Base-by-base conservation (phyloP, 2,888 invertebrate genomes). In the Carcina quercana region DNA sequence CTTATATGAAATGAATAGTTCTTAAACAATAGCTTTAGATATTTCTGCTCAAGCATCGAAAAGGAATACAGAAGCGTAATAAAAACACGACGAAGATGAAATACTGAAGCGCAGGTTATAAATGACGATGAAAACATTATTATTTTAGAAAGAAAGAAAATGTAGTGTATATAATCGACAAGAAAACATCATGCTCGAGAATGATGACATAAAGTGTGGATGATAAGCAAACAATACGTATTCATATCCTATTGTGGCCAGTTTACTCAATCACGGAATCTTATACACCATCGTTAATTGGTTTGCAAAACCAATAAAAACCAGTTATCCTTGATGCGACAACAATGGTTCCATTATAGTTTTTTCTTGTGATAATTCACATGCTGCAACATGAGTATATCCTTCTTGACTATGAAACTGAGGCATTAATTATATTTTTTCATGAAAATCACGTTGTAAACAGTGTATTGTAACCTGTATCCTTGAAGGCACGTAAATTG, bases 301-400 rank as follows among this genome's bases (percentile, higher is more conserved):
- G 43, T 63, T 68, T 66, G 54, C 60, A 45, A 66, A 67, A 65
- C 56, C 36, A 28, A 47, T 59, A 64, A 75, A 70, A 72, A 75
- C 64, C 30, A 35, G 72, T 60, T 69, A 69, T 79, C 82, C 79
- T 80, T 76, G 71, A 65, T 61, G 40, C 29, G 28, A 40, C 35
- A 55, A 80, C 79, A 82, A 80, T 41, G 37, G 50, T 40, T 47
- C 43, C 47, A 78, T 74, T 72, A 70, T 45, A 59, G 61, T 75
- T 76, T 71, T 65, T 70, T 66, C 51, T 60, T 42, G 45, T 59
- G 59, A 69, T 76, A 68, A 70, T 73, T 74, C 75, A 76, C 70
- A 70, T 70, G 59, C 46, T 42, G 46, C 41, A 35, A 38, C 20
- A 20, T 40, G 47, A 47, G 54, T 56, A 71, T 76, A 72, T 73